Evolutionary conservation across 2,888 invertebrate genomes (phyloP).

Genomic region (Drosophila nr. perissopoda): DNA sequence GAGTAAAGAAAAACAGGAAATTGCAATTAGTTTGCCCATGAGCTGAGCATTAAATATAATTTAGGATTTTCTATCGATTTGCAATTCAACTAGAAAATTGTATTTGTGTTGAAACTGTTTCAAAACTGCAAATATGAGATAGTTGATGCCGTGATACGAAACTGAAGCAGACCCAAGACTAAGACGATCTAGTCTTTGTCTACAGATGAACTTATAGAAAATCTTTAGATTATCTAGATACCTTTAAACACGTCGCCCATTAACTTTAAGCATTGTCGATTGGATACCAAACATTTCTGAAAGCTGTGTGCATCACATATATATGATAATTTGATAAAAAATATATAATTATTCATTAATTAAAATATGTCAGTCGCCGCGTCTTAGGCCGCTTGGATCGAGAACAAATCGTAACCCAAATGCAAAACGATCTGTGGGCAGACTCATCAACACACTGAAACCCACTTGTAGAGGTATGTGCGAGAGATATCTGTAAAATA

Average conservation of each 20-base stretch:
- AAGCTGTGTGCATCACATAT: constrained; percentile 20
- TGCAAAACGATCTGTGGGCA: constrained; percentile 82
- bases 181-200: neutral
- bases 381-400: constrained; percentile 80
- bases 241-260: neutral
- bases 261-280: constrained; percentile 2
- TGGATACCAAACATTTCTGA: constrained; percentile 39
- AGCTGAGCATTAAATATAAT: constrained; percentile 27
- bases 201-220: neutral
- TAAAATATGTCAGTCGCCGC: constrained; percentile 58
- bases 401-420: constrained; percentile 83
- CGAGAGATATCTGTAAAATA: constrained; percentile 68
- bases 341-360: constrained; percentile 37
- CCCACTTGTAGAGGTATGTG: constrained; percentile 80
- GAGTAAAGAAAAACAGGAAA: constrained; percentile 43
- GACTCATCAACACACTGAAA: constrained; percentile 80
- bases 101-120: neutral
- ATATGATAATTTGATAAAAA: constrained; percentile 47
- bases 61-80: constrained; percentile 10
- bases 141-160: neutral
- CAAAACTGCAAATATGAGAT: neutral
- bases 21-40: constrained; percentile 47
- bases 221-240: neutral
- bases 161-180: neutral
- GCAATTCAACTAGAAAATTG: neutral